Conservation (phyloP, 2,797 vertebrate species). For the Poeciliopsis presidionis region DNA sequence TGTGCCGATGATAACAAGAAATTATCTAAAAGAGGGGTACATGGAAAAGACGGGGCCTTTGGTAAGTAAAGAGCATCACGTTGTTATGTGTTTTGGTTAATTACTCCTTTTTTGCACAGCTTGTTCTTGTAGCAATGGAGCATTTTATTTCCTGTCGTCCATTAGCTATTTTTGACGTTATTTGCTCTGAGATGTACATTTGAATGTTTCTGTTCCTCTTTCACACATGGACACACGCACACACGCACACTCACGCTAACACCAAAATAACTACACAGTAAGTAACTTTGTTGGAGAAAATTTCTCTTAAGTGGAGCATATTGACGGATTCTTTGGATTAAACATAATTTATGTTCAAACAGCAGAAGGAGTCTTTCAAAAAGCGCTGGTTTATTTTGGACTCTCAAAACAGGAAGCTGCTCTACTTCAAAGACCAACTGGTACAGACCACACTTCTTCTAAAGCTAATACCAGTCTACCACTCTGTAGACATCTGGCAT, state of each 20-base stretch:
- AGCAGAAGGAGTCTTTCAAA: slow-evolving; percentile 92
- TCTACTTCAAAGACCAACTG: slow-evolving; percentile 91
- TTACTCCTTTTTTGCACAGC: not conserved
- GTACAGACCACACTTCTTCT: slow-evolving; percentile 75
- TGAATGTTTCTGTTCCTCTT: slow-evolving; percentile 50
- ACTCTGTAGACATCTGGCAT: not conserved
- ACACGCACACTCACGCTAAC: not conserved
- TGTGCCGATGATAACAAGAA: slow-evolving; percentile 88
- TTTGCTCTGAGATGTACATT: slow-evolving; percentile 1
- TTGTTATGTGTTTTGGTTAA: not conserved
- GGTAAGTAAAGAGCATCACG: slow-evolving; percentile 72
- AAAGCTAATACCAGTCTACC: not conserved
- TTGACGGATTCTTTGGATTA: not conserved
- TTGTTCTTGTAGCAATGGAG: not conserved
- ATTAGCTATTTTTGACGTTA: not conserved
- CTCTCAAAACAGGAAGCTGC: slow-evolving; percentile 86
- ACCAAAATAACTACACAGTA: not conserved
- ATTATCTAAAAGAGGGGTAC: slow-evolving; percentile 91
- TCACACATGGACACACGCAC: not conserved
- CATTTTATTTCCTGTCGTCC: not conserved
- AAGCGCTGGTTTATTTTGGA: slow-evolving; percentile 94
- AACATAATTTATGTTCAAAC: slow-evolving; percentile 21
- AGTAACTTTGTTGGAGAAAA: not conserved
- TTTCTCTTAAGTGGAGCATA: not conserved
- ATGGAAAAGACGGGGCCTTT: slow-evolving; percentile 96